A percentile compares a stretch with the other conserved stretches of the same genome.
phyloP scores from a whole-genome alignment of 2,888 invertebrate genomes.

The Dusona sp. region DNA sequence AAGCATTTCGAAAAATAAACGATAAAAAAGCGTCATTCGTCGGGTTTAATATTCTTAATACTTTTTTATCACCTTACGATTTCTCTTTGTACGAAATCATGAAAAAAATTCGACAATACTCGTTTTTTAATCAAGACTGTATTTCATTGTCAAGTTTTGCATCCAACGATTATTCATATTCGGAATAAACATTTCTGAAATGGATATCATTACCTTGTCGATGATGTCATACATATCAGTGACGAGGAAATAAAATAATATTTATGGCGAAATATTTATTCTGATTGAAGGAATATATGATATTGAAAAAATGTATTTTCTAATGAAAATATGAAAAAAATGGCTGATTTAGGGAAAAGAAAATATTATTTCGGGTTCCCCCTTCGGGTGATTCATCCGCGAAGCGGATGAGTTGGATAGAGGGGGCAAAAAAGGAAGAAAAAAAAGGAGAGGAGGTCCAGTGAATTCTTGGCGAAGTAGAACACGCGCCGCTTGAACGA shows the following conservation, averaged over 20 bases:
- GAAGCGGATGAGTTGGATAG: conserved; percentile 20
- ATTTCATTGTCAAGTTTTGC: neutral
- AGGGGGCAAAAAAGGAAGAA: neutral
- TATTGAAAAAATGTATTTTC: neutral
- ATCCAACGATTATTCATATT: neutral
- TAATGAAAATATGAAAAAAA: neutral
- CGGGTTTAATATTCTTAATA: neutral
- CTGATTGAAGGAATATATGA: neutral
- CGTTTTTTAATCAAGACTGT: neutral
- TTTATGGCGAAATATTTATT: neutral
- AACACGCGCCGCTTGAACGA: conserved; percentile 54
- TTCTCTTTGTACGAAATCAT: neutral
- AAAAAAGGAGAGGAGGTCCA: conserved; percentile 19
- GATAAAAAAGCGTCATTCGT: neutral
- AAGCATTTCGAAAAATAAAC: neutral
- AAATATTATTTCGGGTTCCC: conserved; percentile 28
- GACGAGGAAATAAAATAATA: no score
- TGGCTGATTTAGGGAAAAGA: neutral
- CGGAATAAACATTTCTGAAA: neutral
- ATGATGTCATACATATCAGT: no score
- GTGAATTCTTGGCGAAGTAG: conserved; percentile 57
- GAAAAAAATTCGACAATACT: neutral
- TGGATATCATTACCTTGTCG: neutral
- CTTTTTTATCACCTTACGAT: neutral
- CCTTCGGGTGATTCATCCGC: conserved; percentile 20